Conservation (phyloP, 1,140 invertebrate species). For the Hyles vespertilio region DNA sequence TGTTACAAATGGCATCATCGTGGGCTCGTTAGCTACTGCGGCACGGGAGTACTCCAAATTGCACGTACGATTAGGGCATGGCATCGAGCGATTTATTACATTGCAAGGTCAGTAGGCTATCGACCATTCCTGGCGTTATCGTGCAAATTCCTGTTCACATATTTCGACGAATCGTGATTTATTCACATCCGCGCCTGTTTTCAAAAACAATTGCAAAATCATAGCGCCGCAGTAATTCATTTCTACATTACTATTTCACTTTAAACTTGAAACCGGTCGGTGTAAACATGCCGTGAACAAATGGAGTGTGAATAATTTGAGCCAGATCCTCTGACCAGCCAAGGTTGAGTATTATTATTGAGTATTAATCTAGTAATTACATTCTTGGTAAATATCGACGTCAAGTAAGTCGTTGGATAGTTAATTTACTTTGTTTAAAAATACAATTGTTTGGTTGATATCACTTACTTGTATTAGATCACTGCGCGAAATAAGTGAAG, state of each 20-base stretch:
- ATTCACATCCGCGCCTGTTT: not conserved
- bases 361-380: not conserved
- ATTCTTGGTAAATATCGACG: not conserved
- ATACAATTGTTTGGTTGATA: too few species aligned
- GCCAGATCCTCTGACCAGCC: conserved; percentile 48
- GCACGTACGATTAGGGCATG: too few species aligned
- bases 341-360: conserved; percentile 34
- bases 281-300: conserved; percentile 46
- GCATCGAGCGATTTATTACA: too few species aligned
- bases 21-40: too few species aligned
- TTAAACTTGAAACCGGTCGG: conserved; percentile 31
- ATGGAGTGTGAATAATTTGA: conserved; percentile 39
- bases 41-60: too few species aligned
- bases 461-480: too few species aligned
- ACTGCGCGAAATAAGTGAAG: too few species aligned
- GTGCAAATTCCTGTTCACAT: conserved; percentile 2
- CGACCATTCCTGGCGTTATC: conserved; percentile 12
- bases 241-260: conserved; percentile 26
- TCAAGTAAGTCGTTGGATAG: not conserved
- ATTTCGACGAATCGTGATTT: too few species aligned
- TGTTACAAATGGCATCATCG: too few species aligned
- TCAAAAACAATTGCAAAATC: conserved; percentile 5
- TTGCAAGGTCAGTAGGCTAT: conserved; percentile 15
- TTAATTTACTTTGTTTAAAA: not conserved
- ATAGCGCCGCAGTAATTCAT: conserved; percentile 2